Evolutionary conservation across 2,888 invertebrate genomes (phyloP).

Genomic region (Noctua pronuba): DNA sequence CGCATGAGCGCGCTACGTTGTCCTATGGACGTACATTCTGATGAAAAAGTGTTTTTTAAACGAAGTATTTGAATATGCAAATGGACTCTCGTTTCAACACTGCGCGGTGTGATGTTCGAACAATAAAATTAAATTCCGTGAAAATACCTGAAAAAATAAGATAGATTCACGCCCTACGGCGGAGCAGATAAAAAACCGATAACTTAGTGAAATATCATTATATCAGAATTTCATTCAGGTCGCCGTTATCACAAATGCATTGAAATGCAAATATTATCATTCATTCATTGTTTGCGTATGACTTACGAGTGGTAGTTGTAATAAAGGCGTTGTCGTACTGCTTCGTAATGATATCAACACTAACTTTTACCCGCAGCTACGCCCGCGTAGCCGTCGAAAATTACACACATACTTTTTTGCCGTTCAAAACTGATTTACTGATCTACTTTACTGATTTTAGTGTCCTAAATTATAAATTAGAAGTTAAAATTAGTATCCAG

Average conservation of each 20-base stretch:
- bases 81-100: constrained; percentile 64
- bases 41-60: constrained; percentile 71
- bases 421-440: too few relatives aligned
- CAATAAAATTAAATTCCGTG: constrained; percentile 71
- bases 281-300: background rate
- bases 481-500: background rate
- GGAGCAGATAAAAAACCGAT: background rate
- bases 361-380: background rate
- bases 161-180: constrained; percentile 27
- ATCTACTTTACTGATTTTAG: too few relatives aligned
- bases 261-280: background rate
- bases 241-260: background rate
- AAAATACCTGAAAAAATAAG: constrained; percentile 69
- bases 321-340: background rate
- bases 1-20: constrained; percentile 50
- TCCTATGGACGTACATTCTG: constrained; percentile 60
- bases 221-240: constrained; percentile 8
- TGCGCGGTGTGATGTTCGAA: constrained; percentile 67
- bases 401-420: background rate
- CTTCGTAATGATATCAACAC: background rate
- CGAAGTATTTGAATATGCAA: constrained; percentile 75
- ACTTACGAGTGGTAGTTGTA: background rate
- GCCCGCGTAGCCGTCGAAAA: background rate
- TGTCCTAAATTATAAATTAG: too few relatives aligned
- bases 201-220: background rate